Evolutionary conservation across 2,113 vertebrate genomes (phyloP).

Genomic region (Mobula hypostoma): DNA sequence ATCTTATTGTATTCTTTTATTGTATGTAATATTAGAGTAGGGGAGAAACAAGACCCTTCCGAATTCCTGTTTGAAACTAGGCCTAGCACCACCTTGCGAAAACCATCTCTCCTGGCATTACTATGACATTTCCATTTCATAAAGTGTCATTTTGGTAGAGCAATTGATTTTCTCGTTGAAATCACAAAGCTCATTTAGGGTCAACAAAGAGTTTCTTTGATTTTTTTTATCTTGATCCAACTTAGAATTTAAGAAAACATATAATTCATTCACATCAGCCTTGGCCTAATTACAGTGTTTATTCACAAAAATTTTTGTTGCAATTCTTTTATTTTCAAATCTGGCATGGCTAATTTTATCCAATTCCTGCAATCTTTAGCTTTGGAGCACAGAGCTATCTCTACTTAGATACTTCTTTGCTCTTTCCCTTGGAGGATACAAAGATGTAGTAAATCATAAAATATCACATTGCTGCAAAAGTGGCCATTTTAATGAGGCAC

Average conservation of each 20-base stretch:
- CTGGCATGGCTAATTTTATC: not conserved
- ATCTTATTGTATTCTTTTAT: too few relatives aligned
- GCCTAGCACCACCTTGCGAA: not conserved
- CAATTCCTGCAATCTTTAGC: not conserved
- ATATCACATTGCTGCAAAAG: not conserved
- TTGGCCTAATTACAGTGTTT: not conserved
- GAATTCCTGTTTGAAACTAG: not conserved
- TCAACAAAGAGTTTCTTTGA: not conserved
- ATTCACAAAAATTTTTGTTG: not conserved
- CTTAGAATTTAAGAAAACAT: not conserved
- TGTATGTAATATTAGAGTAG: not conserved
- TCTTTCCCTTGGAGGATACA: not conserved
- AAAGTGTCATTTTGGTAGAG: not conserved
- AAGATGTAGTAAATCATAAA: not conserved
- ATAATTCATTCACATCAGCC: not conserved
- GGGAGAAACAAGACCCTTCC: not conserved
- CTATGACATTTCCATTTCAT: not conserved
- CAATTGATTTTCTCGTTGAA: not conserved
- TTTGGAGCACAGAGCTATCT: not conserved
- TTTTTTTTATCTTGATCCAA: not conserved
- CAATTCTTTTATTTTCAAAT: not conserved
- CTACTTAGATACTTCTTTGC: not conserved
- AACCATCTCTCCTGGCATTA: not conserved
- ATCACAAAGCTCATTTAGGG: not conserved
- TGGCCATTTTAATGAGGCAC: not conserved